phyloP scores from a whole-genome alignment of 1,140 invertebrate genomes.

The Philopotamus ludificatus region DNA sequence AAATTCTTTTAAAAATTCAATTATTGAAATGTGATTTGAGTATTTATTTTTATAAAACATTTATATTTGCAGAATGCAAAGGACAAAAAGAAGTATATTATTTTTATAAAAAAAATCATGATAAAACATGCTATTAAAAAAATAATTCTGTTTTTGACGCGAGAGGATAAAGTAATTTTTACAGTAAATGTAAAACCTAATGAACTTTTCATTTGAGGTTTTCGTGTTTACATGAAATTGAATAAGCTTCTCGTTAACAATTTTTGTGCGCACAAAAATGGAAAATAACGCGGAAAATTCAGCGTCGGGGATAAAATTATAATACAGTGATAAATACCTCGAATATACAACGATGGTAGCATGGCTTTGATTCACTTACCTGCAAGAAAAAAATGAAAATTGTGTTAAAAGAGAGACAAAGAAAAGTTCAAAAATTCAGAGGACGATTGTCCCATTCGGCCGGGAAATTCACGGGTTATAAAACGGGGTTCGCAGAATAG shows the following conservation, averaged over 20 bases:
- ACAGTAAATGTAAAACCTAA: slow-evolving; percentile 19
- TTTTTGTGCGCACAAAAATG: slow-evolving; percentile 16
- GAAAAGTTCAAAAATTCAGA: background rate
- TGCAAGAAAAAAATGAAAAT: too few relatives aligned
- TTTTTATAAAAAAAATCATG: too few relatives aligned
- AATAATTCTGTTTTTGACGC: slow-evolving; percentile 17
- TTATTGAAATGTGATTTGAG: too few relatives aligned
- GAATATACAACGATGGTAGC: too few relatives aligned
- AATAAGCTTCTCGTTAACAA: slow-evolving; percentile 13
- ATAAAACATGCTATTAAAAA: too few relatives aligned
- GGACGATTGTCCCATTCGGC: background rate
- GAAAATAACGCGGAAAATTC: slow-evolving; percentile 5
- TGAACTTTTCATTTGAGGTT: slow-evolving; percentile 16
- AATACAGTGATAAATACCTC: background rate
- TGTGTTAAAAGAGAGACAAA: too few relatives aligned
- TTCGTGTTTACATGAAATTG: slow-evolving; percentile 14
- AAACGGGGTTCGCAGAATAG: slow-evolving; percentile 3
- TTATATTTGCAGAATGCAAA: too few relatives aligned
- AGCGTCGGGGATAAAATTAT: background rate
- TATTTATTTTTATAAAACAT: too few relatives aligned
- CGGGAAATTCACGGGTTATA: background rate
- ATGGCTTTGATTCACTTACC: too few relatives aligned
- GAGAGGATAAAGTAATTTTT: background rate
- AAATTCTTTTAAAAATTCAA: too few relatives aligned
- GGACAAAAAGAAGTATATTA: too few relatives aligned